A percentile compares a stretch with the other conserved stretches of the same genome.
These are phyloP conservation scores for Drosophila busckii DNA, from an alignment of 1,140 invertebrate species.

Conservation along the genomic window DNA sequence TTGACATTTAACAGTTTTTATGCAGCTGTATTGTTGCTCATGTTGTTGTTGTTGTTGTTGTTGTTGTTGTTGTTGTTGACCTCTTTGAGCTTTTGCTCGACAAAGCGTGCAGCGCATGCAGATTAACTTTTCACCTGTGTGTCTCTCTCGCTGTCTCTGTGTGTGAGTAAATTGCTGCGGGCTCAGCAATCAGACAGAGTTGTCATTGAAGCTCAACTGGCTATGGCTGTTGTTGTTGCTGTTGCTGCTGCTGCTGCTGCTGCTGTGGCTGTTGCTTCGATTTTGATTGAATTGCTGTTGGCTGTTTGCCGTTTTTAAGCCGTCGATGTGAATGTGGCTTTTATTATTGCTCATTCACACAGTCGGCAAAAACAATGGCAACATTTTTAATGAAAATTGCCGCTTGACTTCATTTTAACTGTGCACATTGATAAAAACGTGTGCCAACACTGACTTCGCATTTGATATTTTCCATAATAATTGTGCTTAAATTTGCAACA, in stretches of 20 bases:
- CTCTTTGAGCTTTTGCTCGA: slow-evolving; percentile 59
- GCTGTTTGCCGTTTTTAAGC: slow-evolving; percentile 70
- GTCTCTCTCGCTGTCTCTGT: background rate
- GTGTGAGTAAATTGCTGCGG: slow-evolving; percentile 20
- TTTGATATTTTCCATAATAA: slow-evolving; percentile 47
- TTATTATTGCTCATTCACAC: slow-evolving; percentile 71
- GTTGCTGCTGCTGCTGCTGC: slow-evolving; percentile 11
- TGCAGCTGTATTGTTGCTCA: slow-evolving; percentile 11
- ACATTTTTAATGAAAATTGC: slow-evolving; percentile 78
- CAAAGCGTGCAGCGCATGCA: slow-evolving; percentile 74
- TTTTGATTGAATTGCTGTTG: slow-evolving; percentile 74
- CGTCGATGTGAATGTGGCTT: slow-evolving; percentile 40
- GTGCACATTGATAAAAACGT: slow-evolving; percentile 53
- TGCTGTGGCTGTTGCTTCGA: slow-evolving; percentile 35
- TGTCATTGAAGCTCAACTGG: slow-evolving; percentile 42
- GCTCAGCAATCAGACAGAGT: slow-evolving; percentile 59
- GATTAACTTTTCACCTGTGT: slow-evolving; percentile 74
- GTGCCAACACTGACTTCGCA: slow-evolving; percentile 8
- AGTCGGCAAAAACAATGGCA: slow-evolving; percentile 65
- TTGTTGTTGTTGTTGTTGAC: slow-evolving; percentile 36
- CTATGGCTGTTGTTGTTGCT: slow-evolving; percentile 13
- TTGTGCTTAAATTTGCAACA: slow-evolving; percentile 73
- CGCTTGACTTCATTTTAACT: slow-evolving; percentile 74
- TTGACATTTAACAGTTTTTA: slow-evolving; percentile 70
- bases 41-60: background rate